phyloP scores from a whole-genome alignment of 2,888 invertebrate genomes.

The Troides oblongomaculatus region DNA sequence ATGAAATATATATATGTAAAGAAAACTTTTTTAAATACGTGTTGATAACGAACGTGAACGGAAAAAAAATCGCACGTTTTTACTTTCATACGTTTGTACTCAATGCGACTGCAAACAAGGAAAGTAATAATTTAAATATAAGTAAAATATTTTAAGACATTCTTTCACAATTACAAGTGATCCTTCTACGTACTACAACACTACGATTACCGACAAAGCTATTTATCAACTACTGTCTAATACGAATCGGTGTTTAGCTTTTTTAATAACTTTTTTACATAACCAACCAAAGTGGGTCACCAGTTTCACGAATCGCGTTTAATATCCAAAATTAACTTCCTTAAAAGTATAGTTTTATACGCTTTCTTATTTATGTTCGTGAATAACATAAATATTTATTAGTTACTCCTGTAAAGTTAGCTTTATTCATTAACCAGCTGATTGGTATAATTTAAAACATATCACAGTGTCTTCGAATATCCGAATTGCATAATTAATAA shows the following conservation, averaged over 20 bases:
- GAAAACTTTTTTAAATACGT: not conserved
- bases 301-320: constrained; percentile 42
- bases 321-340: constrained; percentile 40
- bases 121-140: constrained; percentile 1
- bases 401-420: not conserved
- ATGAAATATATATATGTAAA: too few species aligned
- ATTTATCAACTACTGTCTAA: constrained; percentile 45
- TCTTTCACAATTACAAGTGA: constrained; percentile 39
- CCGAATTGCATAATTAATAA: not conserved
- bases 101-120: not conserved
- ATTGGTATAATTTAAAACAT: not conserved
- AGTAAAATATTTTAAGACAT: constrained; percentile 34
- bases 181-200: constrained; percentile 37
- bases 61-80: not conserved
- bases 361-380: constrained; percentile 38
- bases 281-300: constrained; percentile 51
- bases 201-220: constrained; percentile 37
- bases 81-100: not conserved
- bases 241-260: constrained; percentile 43
- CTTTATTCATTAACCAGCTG: not conserved
- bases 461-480: not conserved
- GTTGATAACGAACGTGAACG: not conserved
- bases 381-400: constrained; percentile 40
- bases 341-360: constrained; percentile 30
- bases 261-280: constrained; percentile 47